A percentile compares a stretch with the other conserved stretches of the same genome.
These are phyloP conservation scores for Synaphobranchus kaupii DNA, from an alignment of 2,797 vertebrate genomes.

Conservation along the genomic window DNA sequence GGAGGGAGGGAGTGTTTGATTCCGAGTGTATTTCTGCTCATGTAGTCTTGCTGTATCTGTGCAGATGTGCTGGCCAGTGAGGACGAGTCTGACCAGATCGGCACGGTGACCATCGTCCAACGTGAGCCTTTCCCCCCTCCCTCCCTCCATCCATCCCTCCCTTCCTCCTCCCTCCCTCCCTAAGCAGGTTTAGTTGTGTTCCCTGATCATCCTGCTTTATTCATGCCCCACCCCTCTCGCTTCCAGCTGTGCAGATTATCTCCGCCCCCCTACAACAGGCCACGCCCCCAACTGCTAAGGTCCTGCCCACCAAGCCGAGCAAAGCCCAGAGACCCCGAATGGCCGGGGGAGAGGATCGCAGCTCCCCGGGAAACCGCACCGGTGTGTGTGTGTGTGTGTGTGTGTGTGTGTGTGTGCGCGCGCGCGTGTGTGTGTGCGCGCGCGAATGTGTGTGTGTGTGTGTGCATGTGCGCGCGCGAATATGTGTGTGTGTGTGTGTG, in stretches of 20 bases:
- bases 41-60: constrained; percentile 24
- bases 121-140: constrained; percentile 77
- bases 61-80: constrained; percentile 82
- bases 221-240: neutral
- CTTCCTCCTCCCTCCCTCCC: too few relatives aligned
- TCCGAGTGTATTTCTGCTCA: neutral
- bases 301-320: constrained; percentile 86
- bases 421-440: too few relatives aligned
- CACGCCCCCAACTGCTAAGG: constrained; percentile 91
- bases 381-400: constrained; percentile 62
- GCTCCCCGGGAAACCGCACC: constrained; percentile 97
- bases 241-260: constrained; percentile 93
- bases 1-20: too few relatives aligned
- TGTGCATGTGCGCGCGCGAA: too few relatives aligned
- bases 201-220: neutral
- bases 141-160: too few relatives aligned
- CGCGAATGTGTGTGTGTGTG: too few relatives aligned
- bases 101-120: constrained; percentile 96
- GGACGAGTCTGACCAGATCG: constrained; percentile 84
- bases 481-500: too few relatives aligned
- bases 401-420: too few relatives aligned
- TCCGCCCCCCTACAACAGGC: constrained; percentile 86
- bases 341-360: constrained; percentile 94
- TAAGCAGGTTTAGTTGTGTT: neutral
- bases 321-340: constrained; percentile 95